Evolutionary conservation across 2,113 vertebrate genomes (phyloP).

Genomic region (Perccottus glenii): DNA sequence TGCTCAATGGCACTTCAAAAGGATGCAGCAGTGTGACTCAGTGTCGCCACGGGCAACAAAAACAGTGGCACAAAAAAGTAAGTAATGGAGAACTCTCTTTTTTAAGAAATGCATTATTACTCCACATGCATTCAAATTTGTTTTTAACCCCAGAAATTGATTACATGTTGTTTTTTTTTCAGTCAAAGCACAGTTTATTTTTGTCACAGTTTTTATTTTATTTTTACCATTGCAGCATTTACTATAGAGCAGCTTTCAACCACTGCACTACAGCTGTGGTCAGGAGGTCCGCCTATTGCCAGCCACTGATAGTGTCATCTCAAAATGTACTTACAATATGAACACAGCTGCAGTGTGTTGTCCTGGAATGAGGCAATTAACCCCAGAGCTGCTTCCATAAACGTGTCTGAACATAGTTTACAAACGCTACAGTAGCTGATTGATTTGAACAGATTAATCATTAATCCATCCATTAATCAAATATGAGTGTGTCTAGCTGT

Average conservation of each 20-base stretch:
- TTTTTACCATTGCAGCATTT: background rate
- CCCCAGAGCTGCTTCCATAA: background rate
- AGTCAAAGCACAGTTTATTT: no score
- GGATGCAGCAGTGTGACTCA: conserved; percentile 14
- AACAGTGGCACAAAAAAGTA: background rate
- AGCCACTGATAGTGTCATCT: background rate
- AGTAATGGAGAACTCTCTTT: background rate
- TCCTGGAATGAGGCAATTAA: background rate
- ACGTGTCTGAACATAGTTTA: background rate
- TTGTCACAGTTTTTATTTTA: background rate
- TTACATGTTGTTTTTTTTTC: background rate
- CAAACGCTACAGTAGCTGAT: background rate
- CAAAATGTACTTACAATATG: background rate
- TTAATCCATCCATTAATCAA: background rate
- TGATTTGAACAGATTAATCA: background rate
- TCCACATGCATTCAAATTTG: background rate
- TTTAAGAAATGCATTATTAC: background rate
- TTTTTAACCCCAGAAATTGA: background rate
- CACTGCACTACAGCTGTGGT: conserved; percentile 28
- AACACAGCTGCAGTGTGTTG: background rate
- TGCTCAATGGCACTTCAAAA: conserved; percentile 27
- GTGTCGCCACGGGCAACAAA: conserved; percentile 4
- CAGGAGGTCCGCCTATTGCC: conserved; percentile 11
- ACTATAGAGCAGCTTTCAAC: background rate
- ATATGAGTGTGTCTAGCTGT: no score